Percentiles rank a stretch among this genome's conserved stretches.
Evolutionary conservation across 2,888 invertebrate genomes (phyloP).

Genomic region (Chaetogeoica ovagalla): DNA sequence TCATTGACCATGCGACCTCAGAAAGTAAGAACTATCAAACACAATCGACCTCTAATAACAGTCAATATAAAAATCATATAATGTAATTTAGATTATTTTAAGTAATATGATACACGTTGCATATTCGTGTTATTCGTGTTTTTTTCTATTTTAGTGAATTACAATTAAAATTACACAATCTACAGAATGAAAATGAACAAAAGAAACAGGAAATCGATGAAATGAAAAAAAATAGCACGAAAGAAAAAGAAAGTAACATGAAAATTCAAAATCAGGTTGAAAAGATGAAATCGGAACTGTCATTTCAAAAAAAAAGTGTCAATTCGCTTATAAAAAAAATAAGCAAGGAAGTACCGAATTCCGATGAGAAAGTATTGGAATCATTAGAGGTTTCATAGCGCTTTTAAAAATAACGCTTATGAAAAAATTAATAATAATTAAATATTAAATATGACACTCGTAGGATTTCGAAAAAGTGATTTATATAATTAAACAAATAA

Average conservation of each 20-base stretch:
- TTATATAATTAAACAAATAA: slow-evolving; percentile 22
- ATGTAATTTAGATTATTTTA: not conserved
- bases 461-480: slow-evolving; percentile 34
- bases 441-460: not conserved
- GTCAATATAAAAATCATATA: not conserved
- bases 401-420: not conserved
- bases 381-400: slow-evolving; percentile 18
- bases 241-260: slow-evolving; percentile 13
- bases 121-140: not conserved
- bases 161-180: slow-evolving; percentile 6
- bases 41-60: not conserved
- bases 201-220: slow-evolving; percentile 3
- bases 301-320: slow-evolving; percentile 9
- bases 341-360: slow-evolving; percentile 23
- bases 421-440: not conserved
- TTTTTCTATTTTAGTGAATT: slow-evolving; percentile 4
- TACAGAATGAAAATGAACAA: slow-evolving; percentile 19
- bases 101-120: not conserved
- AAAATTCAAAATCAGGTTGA: slow-evolving; percentile 13
- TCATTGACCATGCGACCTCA: not conserved
- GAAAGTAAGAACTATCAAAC: slow-evolving; percentile 24
- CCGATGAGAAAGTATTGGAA: slow-evolving; percentile 1
- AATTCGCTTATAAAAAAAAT: slow-evolving; percentile 26
- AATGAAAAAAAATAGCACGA: slow-evolving; percentile 14
- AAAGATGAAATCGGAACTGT: slow-evolving; percentile 4